phyloP scores from a whole-genome alignment of 1,140 invertebrate species.

The Saccostrea cuccullata region DNA sequence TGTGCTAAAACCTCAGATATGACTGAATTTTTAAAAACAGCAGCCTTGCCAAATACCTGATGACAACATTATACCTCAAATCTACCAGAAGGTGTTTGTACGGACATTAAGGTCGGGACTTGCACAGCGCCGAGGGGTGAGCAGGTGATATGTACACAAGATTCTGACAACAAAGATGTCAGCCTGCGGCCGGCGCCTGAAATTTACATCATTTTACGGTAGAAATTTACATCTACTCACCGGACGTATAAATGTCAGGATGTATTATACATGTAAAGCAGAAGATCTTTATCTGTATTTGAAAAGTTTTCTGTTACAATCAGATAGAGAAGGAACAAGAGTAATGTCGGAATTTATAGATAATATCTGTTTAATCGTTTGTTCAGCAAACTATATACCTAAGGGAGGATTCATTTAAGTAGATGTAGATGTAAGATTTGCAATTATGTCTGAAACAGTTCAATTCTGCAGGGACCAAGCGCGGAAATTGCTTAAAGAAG shows the following conservation, averaged over 20 bases:
- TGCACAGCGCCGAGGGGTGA: conserved; percentile 26
- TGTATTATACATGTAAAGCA: conserved; percentile 22
- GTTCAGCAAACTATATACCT: conserved; percentile 21
- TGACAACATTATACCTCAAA: conserved; percentile 9
- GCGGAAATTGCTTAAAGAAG: conserved; percentile 22
- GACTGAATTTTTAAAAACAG: background rate
- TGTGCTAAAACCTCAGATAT: too few relatives aligned
- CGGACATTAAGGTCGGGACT: conserved; percentile 25
- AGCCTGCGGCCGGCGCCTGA: background rate
- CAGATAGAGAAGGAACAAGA: background rate
- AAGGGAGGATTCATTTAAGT: background rate
- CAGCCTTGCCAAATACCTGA: background rate
- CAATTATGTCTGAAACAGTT: background rate
- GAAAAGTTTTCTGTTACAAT: background rate
- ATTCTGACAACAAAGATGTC: conserved; percentile 29
- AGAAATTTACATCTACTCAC: conserved; percentile 29
- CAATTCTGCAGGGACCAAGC: background rate
- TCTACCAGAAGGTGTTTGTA: conserved; percentile 20
- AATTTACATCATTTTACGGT: conserved; percentile 29
- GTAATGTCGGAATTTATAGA: conserved; percentile 25
- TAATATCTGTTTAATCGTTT: conserved; percentile 30
- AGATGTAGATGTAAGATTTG: conserved; percentile 24
- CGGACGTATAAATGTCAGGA: conserved; percentile 15
- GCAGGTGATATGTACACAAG: conserved; percentile 6
- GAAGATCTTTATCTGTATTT: background rate